Evolutionary conservation across 1,140 invertebrate species (phyloP), one percentile per base, ranked within the genome.

Genomic region (Argopecten irradians): DNA sequence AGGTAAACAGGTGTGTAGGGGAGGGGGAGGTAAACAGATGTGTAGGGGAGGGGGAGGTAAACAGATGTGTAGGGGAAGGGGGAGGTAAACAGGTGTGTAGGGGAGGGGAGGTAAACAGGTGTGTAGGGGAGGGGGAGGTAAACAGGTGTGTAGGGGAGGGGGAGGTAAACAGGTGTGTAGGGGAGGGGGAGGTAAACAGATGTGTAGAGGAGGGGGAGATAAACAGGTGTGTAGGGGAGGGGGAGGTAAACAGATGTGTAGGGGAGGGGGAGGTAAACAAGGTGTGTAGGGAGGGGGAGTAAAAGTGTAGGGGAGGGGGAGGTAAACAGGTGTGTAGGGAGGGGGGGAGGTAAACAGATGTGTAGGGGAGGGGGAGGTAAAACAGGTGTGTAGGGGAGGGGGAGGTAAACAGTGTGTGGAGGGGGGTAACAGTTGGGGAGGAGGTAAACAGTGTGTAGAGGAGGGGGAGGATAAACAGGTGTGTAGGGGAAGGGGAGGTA

Each of bases 261-360:
- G n/a, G 35, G 36, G 43, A 43, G 34, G 55, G 86, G 39, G 71
- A 91, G 90, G 85, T 83, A 92, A 92, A 86, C 90, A 91, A n/a
- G 86, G 91, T 88, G 28, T 87, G 90, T 22, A 86, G 90, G 87
- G 88, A 91, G 84, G 86, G 88, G 71, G 86, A 87, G 34, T 83
- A 90, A 28, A 90, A 89, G 55, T 89, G 89, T 83, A 85, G 34
- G 86, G 91, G 90, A 28, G 33, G 34, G 34, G 87, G 87, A 84
- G 89, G 90, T 83, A 41, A 88, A 86, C 43, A 71, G 83, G 71
- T 84, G 71, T 83, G 90, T 86, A 55, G 33, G 14, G 88, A n/a
- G 88, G 84, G 41, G 35, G 7, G 89, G 86, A 83, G 86, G 71
- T 71, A 84, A 87, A n/a, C n/a, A n/a, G n/a, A n/a, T n/a, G n/a